Evolutionary conservation across 2,113 vertebrate genomes (phyloP).

Genomic region (Mugil cephalus): DNA sequence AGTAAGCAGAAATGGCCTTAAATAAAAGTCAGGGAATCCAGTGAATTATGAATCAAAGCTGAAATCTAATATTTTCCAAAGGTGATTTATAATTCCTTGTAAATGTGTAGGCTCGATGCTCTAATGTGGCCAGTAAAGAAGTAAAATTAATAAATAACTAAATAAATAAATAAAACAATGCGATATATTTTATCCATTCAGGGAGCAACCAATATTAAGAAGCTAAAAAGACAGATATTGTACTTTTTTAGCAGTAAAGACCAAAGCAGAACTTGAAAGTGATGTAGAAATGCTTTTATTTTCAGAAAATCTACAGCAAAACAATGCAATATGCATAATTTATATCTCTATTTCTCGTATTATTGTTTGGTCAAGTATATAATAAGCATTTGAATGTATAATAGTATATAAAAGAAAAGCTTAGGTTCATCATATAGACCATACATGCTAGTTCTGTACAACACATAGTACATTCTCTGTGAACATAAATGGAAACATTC

Average conservation of each 20-base stretch:
- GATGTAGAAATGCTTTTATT: too few species aligned
- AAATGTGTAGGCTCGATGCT: background rate
- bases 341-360: too few species aligned
- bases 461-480: too few species aligned
- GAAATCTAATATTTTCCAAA: conserved; percentile 37
- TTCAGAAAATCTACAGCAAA: too few species aligned
- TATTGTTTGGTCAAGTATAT: too few species aligned
- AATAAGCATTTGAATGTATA: too few species aligned
- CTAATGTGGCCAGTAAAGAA: background rate
- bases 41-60: conserved; percentile 23
- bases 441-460: background rate
- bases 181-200: background rate
- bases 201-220: too few species aligned
- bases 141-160: background rate
- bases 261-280: too few species aligned
- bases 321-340: too few species aligned
- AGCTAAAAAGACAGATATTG: too few species aligned
- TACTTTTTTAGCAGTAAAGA: background rate
- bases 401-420: too few species aligned
- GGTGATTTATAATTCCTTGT: conserved; percentile 38
- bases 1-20: conserved; percentile 38
- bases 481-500: conserved; percentile 32
- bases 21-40: conserved; percentile 49
- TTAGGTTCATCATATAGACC: background rate
- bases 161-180: background rate